Evolutionary conservation across 2,888 invertebrate species (phyloP).

Genomic region (Acleris literana): DNA sequence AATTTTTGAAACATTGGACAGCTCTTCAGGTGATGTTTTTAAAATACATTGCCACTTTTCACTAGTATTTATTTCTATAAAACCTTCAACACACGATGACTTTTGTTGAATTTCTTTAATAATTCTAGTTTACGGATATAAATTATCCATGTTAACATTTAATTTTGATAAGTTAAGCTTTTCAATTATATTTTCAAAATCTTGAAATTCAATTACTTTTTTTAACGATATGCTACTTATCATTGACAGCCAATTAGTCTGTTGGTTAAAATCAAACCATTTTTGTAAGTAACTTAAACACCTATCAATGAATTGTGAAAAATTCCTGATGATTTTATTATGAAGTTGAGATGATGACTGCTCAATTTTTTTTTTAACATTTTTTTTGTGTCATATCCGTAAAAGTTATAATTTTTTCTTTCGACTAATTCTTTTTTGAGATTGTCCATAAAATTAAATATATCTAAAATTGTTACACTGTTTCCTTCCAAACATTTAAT

Average conservation of each 20-base stretch:
- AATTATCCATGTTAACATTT: too few species aligned
- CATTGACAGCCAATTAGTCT: neutral
- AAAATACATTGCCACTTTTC: too few species aligned
- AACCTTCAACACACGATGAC: neutral
- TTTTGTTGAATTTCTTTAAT: too few species aligned
- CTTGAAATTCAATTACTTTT: neutral
- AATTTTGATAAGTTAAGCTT: too few species aligned
- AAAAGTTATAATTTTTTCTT: conserved; percentile 21
- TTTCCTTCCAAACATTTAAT: too few species aligned
- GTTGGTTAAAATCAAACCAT: conserved; percentile 1
- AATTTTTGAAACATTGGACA: neutral
- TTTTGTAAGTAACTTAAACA: neutral
- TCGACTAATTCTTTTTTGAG: too few species aligned
- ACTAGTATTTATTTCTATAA: neutral
- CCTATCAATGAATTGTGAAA: neutral
- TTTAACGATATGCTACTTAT: neutral
- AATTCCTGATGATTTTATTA: neutral
- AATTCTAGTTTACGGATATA: too few species aligned
- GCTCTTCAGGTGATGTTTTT: neutral
- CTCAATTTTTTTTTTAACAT: too few species aligned
- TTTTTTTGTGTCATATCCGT: conserved; percentile 30
- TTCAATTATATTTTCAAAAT: too few species aligned
- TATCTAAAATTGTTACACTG: too few species aligned
- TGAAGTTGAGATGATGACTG: too few species aligned
- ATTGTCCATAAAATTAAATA: too few species aligned